A percentile compares a stretch with the other conserved stretches of the same genome.
These are phyloP conservation scores for Lithophane ornitopus DNA, from an alignment of 2,888 invertebrate genomes.

Conservation along the genomic window DNA sequence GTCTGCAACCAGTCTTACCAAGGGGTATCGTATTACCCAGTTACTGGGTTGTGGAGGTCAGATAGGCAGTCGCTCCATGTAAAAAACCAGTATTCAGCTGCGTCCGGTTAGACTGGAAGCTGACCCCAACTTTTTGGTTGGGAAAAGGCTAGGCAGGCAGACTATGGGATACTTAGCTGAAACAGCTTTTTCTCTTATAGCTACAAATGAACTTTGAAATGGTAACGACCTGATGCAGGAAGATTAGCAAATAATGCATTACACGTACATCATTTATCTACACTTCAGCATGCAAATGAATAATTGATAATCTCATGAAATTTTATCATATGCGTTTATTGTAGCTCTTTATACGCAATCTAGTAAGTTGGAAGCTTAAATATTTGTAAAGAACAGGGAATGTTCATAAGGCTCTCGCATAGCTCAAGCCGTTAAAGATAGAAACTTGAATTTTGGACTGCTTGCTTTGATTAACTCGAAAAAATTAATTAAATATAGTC, in stretches of 20 bases:
- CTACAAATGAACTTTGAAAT: conserved; percentile 3
- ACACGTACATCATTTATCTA: background rate
- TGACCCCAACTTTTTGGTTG: no score
- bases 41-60: no score
- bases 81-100: no score
- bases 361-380: no score
- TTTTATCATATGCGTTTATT: conserved; percentile 3
- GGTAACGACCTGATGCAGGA: conserved; percentile 4
- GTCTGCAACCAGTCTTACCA: no score
- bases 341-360: no score
- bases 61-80: no score
- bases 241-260: background rate
- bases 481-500: background rate
- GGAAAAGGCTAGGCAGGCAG: no score
- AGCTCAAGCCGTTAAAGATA: background rate
- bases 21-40: no score
- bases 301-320: conserved; percentile 9
- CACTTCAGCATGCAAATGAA: conserved; percentile 19
- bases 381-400: no score
- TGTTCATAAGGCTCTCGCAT: no score
- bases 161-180: background rate
- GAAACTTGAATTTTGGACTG: background rate
- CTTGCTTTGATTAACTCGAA: background rate
- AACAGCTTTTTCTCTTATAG: background rate
- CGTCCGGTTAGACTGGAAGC: no score